Conservation (phyloP, 1,140 invertebrate species). For the Chironomus striatipennis region DNA sequence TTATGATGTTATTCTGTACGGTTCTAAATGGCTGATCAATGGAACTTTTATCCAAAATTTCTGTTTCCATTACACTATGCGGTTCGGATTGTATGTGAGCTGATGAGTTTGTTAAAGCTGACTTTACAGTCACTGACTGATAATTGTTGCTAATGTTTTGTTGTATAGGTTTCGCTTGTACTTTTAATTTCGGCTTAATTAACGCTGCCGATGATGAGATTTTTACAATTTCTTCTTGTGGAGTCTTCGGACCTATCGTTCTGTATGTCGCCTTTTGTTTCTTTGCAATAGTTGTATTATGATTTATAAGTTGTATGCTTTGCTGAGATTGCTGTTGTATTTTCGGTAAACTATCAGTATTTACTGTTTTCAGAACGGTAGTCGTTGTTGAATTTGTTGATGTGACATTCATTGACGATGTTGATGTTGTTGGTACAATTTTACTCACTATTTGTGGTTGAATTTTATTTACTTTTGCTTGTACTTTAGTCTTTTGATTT, state of each 20-base stretch:
- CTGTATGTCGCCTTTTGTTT: conserved; percentile 20
- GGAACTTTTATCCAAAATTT: conserved; percentile 26
- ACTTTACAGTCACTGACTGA: conserved; percentile 35
- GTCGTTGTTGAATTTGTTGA: not conserved
- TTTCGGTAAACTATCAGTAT: not conserved
- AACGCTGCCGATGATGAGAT: conserved; percentile 11
- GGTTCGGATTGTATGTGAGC: conserved; percentile 36
- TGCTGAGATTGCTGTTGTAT: conserved; percentile 11
- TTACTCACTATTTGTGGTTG: conserved; percentile 26
- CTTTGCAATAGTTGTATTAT: conserved; percentile 14
- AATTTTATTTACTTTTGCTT: conserved; percentile 24
- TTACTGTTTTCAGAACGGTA: not conserved
- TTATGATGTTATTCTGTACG: not conserved
- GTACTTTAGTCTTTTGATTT: conserved; percentile 17
- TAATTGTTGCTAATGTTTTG: conserved; percentile 5
- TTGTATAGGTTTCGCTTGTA: conserved; percentile 32
- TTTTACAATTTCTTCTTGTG: conserved; percentile 29
- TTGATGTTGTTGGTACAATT: conserved; percentile 17
- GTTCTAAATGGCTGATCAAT: not conserved
- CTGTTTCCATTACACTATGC: not conserved
- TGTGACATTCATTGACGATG: not conserved
- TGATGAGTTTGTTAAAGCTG: conserved; percentile 30
- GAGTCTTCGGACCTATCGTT: conserved; percentile 14
- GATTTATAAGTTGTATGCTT: not conserved
- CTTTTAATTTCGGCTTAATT: conserved; percentile 28